Percentiles rank a stretch among this genome's conserved stretches.
phyloP scores from a whole-genome alignment of 2,113 vertebrate genomes.

The Sorex araneus region DNA sequence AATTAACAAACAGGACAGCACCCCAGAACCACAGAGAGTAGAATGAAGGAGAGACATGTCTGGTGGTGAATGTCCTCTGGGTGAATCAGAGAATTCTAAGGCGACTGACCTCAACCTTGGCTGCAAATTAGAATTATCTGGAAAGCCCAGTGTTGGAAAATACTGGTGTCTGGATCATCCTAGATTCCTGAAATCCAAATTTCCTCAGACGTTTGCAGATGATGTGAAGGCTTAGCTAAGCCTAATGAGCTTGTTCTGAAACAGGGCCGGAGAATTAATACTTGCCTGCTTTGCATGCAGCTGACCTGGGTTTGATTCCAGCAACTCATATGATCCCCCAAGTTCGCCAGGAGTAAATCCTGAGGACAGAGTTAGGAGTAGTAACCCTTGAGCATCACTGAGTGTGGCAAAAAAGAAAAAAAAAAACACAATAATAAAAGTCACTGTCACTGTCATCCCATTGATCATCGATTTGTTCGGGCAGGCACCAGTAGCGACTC shows the following conservation, averaged over 20 bases:
- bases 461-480: too few relatives aligned
- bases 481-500: too few relatives aligned
- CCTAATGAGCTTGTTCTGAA: background rate
- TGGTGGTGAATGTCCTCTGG: background rate
- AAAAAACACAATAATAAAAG: too few relatives aligned
- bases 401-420: too few relatives aligned
- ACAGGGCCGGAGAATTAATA: too few relatives aligned
- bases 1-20: background rate
- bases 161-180: background rate
- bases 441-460: too few relatives aligned
- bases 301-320: too few relatives aligned
- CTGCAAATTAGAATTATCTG: background rate
- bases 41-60: background rate
- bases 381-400: too few relatives aligned
- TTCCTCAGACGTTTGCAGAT: background rate
- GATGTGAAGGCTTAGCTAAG: background rate
- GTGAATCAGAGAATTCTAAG: background rate
- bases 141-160: constrained; percentile 13
- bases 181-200: background rate
- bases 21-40: background rate
- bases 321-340: too few relatives aligned
- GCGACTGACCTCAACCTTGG: background rate
- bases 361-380: too few relatives aligned
- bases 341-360: too few relatives aligned
- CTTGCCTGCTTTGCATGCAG: too few relatives aligned